Conservation (phyloP, 2,113 vertebrate genomes). For the Xyrauchen texanus region DNA sequence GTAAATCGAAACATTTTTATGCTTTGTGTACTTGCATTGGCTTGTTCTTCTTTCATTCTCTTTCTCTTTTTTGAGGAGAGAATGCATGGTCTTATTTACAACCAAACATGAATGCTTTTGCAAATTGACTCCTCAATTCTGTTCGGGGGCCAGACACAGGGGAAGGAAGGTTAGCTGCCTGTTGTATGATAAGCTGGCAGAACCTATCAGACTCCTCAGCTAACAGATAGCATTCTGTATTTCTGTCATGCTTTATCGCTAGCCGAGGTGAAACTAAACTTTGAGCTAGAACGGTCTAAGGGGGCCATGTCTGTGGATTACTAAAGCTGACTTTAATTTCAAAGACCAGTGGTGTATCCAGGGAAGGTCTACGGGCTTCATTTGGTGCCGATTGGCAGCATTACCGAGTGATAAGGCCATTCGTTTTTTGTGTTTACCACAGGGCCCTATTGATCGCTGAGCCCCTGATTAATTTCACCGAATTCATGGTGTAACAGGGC, state of each 20-base stretch:
- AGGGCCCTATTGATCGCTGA: constrained; percentile 70
- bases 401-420: constrained; percentile 66
- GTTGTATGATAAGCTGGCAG: constrained; percentile 79
- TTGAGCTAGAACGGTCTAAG: constrained; percentile 73
- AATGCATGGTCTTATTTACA: constrained; percentile 71
- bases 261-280: constrained; percentile 82
- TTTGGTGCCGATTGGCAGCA: constrained; percentile 72
- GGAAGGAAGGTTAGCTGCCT: constrained; percentile 75
- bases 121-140: constrained; percentile 77
- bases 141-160: constrained; percentile 69
- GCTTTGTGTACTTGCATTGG: constrained; percentile 37
- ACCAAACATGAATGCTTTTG: constrained; percentile 65
- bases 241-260: constrained; percentile 81
- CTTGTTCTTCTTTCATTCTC: constrained; percentile 44
- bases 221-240: constrained; percentile 75
- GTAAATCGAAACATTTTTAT: constrained; percentile 52
- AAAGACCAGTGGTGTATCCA: constrained; percentile 83
- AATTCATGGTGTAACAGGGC: constrained; percentile 62
- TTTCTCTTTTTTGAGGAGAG: background rate
- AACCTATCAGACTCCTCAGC: constrained; percentile 66
- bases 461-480: constrained; percentile 71
- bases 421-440: constrained; percentile 54
- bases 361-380: constrained; percentile 65
- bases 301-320: constrained; percentile 80
- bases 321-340: constrained; percentile 81